These are phyloP conservation scores for Eciton burchellii DNA, from an alignment of 1,140 invertebrate genomes.

Conservation along the genomic window DNA sequence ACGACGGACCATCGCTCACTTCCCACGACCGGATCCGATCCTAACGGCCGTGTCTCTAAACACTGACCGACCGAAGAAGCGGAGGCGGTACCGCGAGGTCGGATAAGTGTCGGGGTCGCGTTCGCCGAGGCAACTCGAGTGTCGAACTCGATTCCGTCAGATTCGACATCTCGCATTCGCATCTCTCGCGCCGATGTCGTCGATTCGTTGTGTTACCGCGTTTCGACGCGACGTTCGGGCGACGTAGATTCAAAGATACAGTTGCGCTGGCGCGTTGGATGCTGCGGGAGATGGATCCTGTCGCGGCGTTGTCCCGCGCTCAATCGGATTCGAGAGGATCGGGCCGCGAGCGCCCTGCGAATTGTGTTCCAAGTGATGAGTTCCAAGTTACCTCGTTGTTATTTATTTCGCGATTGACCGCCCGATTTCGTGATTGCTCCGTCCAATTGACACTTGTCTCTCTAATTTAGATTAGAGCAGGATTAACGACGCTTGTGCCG, in stretches of 20 bases:
- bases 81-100: conserved; percentile 69
- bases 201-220: neutral
- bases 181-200: neutral
- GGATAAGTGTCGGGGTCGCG: conserved; percentile 72
- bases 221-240: neutral
- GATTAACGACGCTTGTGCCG: too few relatives aligned
- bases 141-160: conserved; percentile 71
- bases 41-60: conserved; percentile 55
- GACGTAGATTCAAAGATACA: neutral
- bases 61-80: conserved; percentile 64
- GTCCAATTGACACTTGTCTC: too few relatives aligned
- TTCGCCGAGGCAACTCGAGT: conserved; percentile 68
- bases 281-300: neutral
- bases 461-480: too few relatives aligned
- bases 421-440: too few relatives aligned
- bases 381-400: too few relatives aligned
- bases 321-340: neutral
- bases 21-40: conserved; percentile 63
- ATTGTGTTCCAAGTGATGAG: too few relatives aligned
- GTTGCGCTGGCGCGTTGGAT: too few relatives aligned
- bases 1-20: conserved; percentile 65
- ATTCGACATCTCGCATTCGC: conserved; percentile 31
- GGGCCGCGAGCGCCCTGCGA: too few relatives aligned
- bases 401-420: too few relatives aligned
- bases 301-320: neutral